Percentiles rank a stretch among this genome's conserved stretches.
These are phyloP conservation scores for Enteromius fasciolatus DNA, from an alignment of 2,797 vertebrate genomes.

Conservation along the genomic window DNA sequence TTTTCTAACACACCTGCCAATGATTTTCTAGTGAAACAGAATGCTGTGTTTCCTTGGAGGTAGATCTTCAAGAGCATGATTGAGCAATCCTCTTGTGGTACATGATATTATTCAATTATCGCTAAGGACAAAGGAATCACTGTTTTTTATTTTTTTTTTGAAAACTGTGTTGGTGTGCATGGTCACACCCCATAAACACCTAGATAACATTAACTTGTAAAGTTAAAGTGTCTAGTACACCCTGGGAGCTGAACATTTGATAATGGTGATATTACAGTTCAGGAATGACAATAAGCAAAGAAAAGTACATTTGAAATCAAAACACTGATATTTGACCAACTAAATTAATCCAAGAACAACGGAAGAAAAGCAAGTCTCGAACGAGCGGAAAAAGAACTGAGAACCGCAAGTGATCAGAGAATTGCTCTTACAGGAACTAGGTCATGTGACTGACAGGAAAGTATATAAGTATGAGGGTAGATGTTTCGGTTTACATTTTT, in stretches of 20 bases:
- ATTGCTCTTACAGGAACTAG: constrained; percentile 62
- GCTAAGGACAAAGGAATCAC: not conserved
- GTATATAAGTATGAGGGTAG: not conserved
- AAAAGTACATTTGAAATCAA: not conserved
- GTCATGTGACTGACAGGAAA: constrained; percentile 67
- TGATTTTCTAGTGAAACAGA: not conserved
- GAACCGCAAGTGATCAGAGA: constrained; percentile 69
- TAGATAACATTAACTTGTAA: not conserved
- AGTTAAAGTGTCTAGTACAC: not conserved
- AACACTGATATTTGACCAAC: not conserved
- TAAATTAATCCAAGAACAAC: not conserved
- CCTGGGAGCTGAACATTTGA: not conserved
- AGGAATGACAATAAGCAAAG: not conserved
- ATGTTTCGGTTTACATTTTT: constrained; percentile 24
- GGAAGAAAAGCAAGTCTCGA: constrained; percentile 36
- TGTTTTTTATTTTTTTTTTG: not conserved
- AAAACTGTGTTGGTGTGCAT: not conserved
- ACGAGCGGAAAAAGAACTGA: constrained; percentile 36
- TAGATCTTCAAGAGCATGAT: not conserved
- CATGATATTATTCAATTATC: not conserved
- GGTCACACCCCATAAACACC: not conserved
- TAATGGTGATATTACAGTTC: not conserved
- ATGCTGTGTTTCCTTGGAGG: not conserved
- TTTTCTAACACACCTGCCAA: not conserved
- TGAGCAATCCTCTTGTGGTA: not conserved